Evolutionary conservation across 1,140 invertebrate species (phyloP).

Genomic region (Brachionus plicatilis): DNA sequence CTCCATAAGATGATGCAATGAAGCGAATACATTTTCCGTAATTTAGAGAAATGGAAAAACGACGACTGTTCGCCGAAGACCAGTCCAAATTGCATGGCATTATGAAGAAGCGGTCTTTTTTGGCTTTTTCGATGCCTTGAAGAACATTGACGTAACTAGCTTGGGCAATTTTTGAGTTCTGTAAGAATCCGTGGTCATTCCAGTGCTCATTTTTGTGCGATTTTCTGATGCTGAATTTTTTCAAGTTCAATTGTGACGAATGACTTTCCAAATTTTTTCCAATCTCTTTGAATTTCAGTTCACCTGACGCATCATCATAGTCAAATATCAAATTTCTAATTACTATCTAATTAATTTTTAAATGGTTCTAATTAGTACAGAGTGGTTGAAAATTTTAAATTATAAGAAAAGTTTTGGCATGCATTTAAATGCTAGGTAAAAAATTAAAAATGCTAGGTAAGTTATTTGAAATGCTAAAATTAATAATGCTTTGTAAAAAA

Average conservation of each 20-base stretch:
- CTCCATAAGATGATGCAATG: conserved; percentile 26
- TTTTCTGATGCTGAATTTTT: background rate
- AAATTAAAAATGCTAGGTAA: too few relatives aligned
- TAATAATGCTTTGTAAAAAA: too few relatives aligned
- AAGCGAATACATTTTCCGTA: conserved; percentile 6
- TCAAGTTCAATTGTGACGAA: conserved; percentile 9
- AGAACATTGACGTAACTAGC: conserved; percentile 6
- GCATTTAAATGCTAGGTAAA: too few relatives aligned
- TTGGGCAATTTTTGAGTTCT: conserved; percentile 14
- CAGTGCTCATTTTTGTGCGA: background rate
- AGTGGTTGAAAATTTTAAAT: too few relatives aligned
- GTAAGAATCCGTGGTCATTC: conserved; percentile 6
- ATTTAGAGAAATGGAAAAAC: conserved; percentile 14
- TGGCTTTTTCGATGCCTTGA: conserved; percentile 37
- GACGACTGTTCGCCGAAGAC: conserved; percentile 14
- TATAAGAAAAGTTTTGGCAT: too few relatives aligned
- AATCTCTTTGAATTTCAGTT: background rate
- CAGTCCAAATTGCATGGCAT: conserved; percentile 38
- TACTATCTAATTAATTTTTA: background rate
- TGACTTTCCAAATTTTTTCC: conserved; percentile 14
- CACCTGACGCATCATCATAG: background rate
- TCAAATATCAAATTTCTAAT: conserved; percentile 19
- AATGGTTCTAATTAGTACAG: background rate
- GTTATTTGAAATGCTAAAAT: too few relatives aligned
- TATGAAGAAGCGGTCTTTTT: conserved; percentile 21